Evolutionary conservation across 1,140 invertebrate genomes (phyloP), one percentile per base, ranked within the genome.

Genomic region (Drosophila lowei): DNA sequence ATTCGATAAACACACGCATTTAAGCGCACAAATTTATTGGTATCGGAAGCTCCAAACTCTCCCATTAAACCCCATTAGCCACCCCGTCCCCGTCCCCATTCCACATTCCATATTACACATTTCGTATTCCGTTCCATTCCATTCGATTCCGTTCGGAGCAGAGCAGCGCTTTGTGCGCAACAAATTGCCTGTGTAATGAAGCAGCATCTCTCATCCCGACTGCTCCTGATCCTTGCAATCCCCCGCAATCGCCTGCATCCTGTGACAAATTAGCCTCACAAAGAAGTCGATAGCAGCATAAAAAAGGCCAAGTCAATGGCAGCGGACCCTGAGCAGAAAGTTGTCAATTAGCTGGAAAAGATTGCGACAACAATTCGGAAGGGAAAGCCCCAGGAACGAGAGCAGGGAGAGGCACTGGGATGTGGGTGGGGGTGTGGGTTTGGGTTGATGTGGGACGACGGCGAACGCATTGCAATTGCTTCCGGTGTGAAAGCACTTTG

Each of bases 401-500:
- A 41, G 62, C 16, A 38, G 25, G 13, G 25, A 6, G 1, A 18
- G 38, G 18, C 16, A 21, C n/a, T n/a, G n/a, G n/a, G n/a, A 21
- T 44, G 34, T 25, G 23, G 23, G 5, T 25, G 23, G 4, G 23
- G 4, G 5, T 25, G 23, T 25, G 34, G 34, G 11, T 38, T 11
- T 38, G 34, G 34, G 34, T 13, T 11, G 34, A 38, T 38, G 34
- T 38, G 16, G 46, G 60, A 55, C 53, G 77, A 72, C 73, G 75
- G 65, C 61, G 21, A 85, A 88, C 83, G 83, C 84, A 86, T 86
- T 86, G 83, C 83, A 72, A 53, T 81, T 70, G 78, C 83, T 88
- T 86, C 83, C 83, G 83, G 83, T 71, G 84, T 88, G 83, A 86
- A 86, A 88, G 71, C 83, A 88, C 79, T 86, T 86, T 86, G 83